These are phyloP conservation scores for Mimas tiliae DNA, from an alignment of 2,888 invertebrate species.

Conservation along the genomic window DNA sequence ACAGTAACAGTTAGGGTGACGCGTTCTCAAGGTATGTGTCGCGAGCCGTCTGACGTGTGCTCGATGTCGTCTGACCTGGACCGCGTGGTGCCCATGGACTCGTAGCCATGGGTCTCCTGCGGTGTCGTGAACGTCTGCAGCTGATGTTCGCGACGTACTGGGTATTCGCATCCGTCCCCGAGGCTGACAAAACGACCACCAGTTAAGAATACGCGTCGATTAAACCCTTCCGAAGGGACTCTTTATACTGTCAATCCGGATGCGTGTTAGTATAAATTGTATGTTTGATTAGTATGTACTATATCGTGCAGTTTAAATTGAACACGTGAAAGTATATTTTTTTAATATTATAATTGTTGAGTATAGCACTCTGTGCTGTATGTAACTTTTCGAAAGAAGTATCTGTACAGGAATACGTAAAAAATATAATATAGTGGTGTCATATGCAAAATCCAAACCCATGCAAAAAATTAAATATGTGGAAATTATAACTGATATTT, in stretches of 20 bases:
- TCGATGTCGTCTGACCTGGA: slow-evolving; percentile 88
- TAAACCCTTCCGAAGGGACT: not conserved
- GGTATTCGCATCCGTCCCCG: slow-evolving; percentile 95
- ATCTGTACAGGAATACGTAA: not conserved
- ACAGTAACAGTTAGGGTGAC: no score
- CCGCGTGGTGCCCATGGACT: slow-evolving; percentile 95
- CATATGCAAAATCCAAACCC: not conserved
- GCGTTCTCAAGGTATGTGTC: slow-evolving; percentile 73
- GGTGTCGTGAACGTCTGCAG: slow-evolving; percentile 76
- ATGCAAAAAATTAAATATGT: not conserved
- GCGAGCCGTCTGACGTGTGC: slow-evolving; percentile 50
- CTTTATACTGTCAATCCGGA: not conserved
- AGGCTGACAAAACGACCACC: slow-evolving; percentile 86
- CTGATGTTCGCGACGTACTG: slow-evolving; percentile 89
- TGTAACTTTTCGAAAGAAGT: not conserved
- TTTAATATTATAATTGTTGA: not conserved
- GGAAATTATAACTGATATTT: no score
- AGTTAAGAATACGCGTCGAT: slow-evolving; percentile 30
- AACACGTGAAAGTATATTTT: not conserved
- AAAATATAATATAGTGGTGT: not conserved
- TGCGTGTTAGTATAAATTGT: slow-evolving; percentile 1
- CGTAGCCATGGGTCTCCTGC: slow-evolving; percentile 87
- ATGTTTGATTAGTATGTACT: not conserved
- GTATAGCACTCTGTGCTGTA: not conserved
- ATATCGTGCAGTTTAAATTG: not conserved